Base-by-base conservation (phyloP, 2,888 invertebrate genomes). In the Blomia tropicalis region DNA sequence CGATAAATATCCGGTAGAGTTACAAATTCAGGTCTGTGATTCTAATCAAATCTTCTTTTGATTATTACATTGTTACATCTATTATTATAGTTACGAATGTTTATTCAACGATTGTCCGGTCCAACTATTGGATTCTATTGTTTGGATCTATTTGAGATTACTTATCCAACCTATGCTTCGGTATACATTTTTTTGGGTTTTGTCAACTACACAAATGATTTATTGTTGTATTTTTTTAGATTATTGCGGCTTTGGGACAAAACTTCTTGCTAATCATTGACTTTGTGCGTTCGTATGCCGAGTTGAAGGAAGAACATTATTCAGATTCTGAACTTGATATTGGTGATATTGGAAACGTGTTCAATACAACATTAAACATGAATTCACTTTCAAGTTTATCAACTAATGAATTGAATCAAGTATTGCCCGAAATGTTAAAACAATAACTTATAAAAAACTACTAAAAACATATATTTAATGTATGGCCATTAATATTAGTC, bases 91-190 rank as follows among this genome's bases (percentile, higher is more conserved):
- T 51, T 60, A 3, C 63, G 63, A 19, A 59, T 63, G 59, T 63
- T 63, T 31, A 63, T 63, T 19, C 63, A 63, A 29, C 63, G 63
- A 25, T 36, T 63, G 36, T 63, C 63, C 1, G 63, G 63, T 5
- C 59, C 63, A 4, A 59, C 63, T n/a, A 63, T 63, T 32, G 63
- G 63, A 30, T 63, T 63, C 60, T 63, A 63, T 43, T 63, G 63
- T 44, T 59, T 60, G 32, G 63, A 63, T 56, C 43, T 63, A 25
- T 63, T 63, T 60, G 63, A 63, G 60, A 63, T 63, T 29, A 59
- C 63, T 27, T 60, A 62, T 58, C 41, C 62, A 22, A 62, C 62
- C 30, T 62, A 62, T 31, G 62, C 62, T 36, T 62, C 62, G 43
- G 63, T 63, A 43, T 43, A 51, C 23, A 22, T 29, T 60, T 60